Evolutionary conservation across 2,797 vertebrate genomes (phyloP).

Genomic region (Myoxocephalus aenaeus): DNA sequence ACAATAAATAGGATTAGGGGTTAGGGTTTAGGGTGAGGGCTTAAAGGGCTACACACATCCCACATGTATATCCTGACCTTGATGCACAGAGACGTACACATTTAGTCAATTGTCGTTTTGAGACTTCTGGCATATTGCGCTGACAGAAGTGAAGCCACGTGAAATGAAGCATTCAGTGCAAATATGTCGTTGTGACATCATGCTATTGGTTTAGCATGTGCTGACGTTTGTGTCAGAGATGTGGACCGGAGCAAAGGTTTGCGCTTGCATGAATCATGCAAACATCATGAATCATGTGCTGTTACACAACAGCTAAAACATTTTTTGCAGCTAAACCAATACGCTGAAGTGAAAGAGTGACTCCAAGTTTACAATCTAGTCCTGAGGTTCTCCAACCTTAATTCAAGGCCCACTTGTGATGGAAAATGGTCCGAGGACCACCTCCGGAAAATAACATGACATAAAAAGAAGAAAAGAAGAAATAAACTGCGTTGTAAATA

Average conservation of each 20-base stretch:
- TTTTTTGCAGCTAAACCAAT: neutral
- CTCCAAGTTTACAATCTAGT: neutral
- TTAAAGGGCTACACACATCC: too few species aligned
- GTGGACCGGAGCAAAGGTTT: neutral
- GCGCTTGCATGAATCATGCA: constrained; percentile 20
- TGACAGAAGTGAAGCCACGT: neutral
- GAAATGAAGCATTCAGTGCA: neutral
- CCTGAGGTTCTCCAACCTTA: neutral
- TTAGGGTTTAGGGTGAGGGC: too few species aligned
- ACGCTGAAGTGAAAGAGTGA: neutral
- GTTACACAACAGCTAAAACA: constrained; percentile 4
- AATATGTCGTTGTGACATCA: neutral
- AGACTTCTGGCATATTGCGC: neutral
- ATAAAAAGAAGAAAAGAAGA: neutral
- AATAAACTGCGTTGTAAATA: neutral
- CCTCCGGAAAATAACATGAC: neutral
- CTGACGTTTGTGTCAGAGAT: neutral
- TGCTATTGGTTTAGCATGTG: neutral
- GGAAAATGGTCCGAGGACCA: neutral
- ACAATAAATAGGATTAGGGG: too few species aligned
- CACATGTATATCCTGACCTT: neutral
- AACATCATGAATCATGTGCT: constrained; percentile 7
- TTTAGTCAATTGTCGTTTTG: neutral
- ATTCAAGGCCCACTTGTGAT: neutral
- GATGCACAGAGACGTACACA: neutral